Conservation (phyloP, 2,113 vertebrate species). For the Melanerpes formicivorus region DNA sequence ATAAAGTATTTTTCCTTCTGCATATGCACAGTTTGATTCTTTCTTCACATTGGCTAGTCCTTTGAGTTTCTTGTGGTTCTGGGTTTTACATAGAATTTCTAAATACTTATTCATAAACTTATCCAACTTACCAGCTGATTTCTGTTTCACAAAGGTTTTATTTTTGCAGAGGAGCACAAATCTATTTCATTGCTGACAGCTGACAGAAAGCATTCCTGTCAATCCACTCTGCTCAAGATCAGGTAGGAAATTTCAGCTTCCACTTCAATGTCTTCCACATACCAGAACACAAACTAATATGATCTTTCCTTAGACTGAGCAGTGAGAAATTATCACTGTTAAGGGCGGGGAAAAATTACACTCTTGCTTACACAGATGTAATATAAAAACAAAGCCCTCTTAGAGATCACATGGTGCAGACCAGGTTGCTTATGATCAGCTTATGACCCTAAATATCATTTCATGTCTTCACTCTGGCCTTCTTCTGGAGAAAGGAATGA, state of each 20-base stretch:
- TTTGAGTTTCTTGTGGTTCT: background rate
- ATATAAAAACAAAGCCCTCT: conserved; percentile 46
- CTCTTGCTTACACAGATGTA: background rate
- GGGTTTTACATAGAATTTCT: background rate
- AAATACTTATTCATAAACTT: background rate
- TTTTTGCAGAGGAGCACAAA: background rate
- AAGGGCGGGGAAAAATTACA: background rate
- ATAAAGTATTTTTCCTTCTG: background rate
- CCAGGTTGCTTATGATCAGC: conserved; percentile 66
- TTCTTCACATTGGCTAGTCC: background rate
- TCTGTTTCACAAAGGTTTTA: background rate
- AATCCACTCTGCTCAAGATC: background rate
- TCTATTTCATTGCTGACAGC: background rate
- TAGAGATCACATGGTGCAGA: conserved; percentile 45
- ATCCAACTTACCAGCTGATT: background rate
- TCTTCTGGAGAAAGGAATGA: background rate
- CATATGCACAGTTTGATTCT: background rate
- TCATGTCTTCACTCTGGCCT: background rate
- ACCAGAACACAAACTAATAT: background rate
- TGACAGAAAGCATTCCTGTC: background rate
- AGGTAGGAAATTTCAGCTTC: conserved; percentile 8
- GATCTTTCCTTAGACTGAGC: background rate
- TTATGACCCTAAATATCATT: conserved; percentile 38
- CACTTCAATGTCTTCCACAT: background rate
- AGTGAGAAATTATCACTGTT: background rate